A percentile compares a stretch with the other conserved stretches of the same genome.
Conservation (phyloP, 1,140 invertebrate species). For the Panagrolaimus sp. region DNA sequence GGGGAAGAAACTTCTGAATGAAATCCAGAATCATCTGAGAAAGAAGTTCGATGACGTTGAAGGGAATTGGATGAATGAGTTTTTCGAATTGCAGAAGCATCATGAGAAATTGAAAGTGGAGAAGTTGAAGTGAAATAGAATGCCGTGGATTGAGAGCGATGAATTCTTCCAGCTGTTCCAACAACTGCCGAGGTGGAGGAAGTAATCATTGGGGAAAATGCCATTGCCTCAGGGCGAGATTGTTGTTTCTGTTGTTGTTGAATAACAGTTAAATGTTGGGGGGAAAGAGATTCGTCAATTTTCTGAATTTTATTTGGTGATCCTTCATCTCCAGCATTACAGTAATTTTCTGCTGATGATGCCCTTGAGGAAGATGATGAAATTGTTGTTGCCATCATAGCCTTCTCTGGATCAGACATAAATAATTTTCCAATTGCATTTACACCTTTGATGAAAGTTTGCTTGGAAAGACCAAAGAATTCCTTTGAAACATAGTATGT, state of each 20-base stretch:
- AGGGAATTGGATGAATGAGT: background rate
- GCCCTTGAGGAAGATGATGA: background rate
- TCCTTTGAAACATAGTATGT: background rate
- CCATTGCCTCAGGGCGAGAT: background rate
- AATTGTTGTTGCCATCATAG: background rate
- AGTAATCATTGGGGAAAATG: background rate
- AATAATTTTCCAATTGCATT: background rate
- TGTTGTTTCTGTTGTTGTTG: background rate
- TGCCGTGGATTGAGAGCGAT: background rate
- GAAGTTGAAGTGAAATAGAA: too few species aligned
- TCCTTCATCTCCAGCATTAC: background rate
- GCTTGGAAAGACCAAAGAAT: background rate
- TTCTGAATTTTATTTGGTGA: background rate
- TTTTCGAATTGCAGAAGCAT: background rate
- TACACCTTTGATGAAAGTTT: slow-evolving; percentile 3
- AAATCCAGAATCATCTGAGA: slow-evolving; percentile 4
- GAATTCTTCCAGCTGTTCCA: background rate
- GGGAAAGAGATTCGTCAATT: background rate
- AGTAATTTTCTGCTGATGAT: background rate
- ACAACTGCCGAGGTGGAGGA: background rate
- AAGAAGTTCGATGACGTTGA: background rate
- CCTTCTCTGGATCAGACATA: background rate
- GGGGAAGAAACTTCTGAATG: background rate
- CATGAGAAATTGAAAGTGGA: background rate
- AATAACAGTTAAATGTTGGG: background rate